These are phyloP conservation scores for Drosophila silvestris DNA, from an alignment of 2,888 invertebrate species.

Conservation along the genomic window DNA sequence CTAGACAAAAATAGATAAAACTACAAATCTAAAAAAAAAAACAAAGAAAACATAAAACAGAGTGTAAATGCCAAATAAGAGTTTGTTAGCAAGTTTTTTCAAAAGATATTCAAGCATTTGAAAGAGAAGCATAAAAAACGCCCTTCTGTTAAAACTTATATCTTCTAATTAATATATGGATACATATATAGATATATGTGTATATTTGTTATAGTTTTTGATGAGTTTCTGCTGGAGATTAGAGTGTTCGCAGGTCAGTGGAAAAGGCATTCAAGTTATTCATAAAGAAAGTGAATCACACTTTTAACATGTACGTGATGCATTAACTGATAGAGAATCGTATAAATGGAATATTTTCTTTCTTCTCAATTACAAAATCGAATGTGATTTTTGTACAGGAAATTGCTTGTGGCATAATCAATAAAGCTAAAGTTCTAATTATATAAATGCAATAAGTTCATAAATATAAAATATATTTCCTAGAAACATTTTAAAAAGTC, in stretches of 20 bases:
- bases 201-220: neutral
- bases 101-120: neutral
- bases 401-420: neutral
- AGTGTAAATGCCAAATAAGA: conserved; percentile 44
- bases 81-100: neutral
- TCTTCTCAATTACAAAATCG: neutral
- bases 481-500: neutral
- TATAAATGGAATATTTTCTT: neutral
- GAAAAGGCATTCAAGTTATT: neutral
- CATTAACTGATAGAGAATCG: neutral
- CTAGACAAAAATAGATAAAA: conserved; percentile 35
- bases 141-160: neutral
- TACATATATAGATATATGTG: neutral
- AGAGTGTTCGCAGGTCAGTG: neutral
- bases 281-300: neutral
- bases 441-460: neutral
- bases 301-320: neutral
- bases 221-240: neutral
- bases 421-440: neutral
- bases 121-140: neutral
- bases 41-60: conserved; percentile 16
- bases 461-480: neutral
- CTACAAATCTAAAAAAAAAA: conserved; percentile 28
- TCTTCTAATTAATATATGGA: neutral
- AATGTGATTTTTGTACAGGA: neutral